Conservation (phyloP, 2,113 vertebrate genomes). For the Cyanoderma ruficeps region DNA sequence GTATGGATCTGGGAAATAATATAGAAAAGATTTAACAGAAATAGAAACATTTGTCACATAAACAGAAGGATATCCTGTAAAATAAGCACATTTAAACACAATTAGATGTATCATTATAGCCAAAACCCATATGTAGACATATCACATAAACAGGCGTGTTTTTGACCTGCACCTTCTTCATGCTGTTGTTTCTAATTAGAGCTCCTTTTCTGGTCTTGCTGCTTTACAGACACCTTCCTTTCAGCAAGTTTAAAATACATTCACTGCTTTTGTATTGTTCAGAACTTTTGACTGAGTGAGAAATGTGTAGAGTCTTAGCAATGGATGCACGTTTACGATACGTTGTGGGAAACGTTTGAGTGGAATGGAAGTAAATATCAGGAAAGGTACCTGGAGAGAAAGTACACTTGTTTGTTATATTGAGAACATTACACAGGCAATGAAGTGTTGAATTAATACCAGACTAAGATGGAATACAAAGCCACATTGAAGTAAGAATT, state of each 20-base stretch:
- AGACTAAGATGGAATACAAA: neutral
- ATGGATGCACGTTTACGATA: neutral
- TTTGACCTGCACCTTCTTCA: neutral
- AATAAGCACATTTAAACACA: neutral
- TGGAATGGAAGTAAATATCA: neutral
- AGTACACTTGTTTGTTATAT: neutral
- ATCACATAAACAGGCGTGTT: neutral
- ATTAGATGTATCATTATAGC: neutral
- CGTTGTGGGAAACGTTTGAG: neutral
- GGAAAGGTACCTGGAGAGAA: neutral
- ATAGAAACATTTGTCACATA: neutral
- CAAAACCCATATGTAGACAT: neutral
- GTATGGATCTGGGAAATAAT: neutral
- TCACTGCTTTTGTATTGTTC: neutral
- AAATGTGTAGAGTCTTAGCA: neutral
- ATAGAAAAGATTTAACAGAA: neutral
- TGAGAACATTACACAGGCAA: neutral
- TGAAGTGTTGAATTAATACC: neutral
- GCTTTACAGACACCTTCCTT: neutral
- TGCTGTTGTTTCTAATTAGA: fast-evolving
- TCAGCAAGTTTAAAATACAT: neutral
- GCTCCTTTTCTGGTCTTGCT: neutral
- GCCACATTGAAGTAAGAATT: neutral
- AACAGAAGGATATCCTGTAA: neutral
- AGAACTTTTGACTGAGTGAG: neutral